Percentiles rank a stretch among this genome's conserved stretches.
phyloP scores from a whole-genome alignment of 1,140 invertebrate genomes.

The Calliopsis andreniformis region DNA sequence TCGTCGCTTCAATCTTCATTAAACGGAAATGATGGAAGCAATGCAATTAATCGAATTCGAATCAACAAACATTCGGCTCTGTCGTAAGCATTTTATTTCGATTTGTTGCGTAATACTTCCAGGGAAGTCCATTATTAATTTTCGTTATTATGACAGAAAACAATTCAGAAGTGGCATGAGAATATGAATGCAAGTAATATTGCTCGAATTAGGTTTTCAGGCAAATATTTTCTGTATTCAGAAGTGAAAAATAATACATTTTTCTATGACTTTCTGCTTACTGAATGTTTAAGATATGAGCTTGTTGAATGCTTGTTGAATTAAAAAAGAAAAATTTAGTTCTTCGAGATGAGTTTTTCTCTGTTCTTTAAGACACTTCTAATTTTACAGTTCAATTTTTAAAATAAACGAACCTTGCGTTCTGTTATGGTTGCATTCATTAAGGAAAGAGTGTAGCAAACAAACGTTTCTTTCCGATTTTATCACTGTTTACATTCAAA shows the following conservation, averaged over 20 bases:
- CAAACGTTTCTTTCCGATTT: slow-evolving; percentile 8
- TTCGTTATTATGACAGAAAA: too few relatives aligned
- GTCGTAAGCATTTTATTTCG: neutral
- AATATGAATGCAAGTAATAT: too few relatives aligned
- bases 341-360: neutral
- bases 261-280: too few relatives aligned
- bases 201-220: too few relatives aligned
- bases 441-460: neutral
- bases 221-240: too few relatives aligned
- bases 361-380: neutral
- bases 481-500: slow-evolving; percentile 27
- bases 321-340: too few relatives aligned
- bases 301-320: too few relatives aligned
- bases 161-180: too few relatives aligned
- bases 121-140: neutral
- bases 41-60: neutral
- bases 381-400: neutral
- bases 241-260: too few relatives aligned
- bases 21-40: neutral
- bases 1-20: neutral
- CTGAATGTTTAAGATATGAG: too few relatives aligned
- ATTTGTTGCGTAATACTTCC: neutral
- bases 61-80: neutral
- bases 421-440: neutral
- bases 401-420: slow-evolving; percentile 7